A percentile compares a stretch with the other conserved stretches of the same genome.
These are phyloP conservation scores for Heliopora coerulea DNA, from an alignment of 92 coral and sea anemone genomes.

Conservation along the genomic window DNA sequence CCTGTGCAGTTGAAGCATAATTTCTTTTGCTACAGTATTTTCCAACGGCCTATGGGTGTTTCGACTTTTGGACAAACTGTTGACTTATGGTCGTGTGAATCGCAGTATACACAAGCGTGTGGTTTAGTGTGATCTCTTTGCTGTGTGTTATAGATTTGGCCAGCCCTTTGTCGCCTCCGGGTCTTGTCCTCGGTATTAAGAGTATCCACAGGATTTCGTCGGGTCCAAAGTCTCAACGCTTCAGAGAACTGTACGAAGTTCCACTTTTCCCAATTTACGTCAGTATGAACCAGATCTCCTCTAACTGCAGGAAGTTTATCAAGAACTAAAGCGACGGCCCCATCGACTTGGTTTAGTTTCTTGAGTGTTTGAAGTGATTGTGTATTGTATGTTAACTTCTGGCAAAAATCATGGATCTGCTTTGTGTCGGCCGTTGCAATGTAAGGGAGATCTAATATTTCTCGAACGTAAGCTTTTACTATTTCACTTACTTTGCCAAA, in stretches of 20 bases:
- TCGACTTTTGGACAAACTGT: slow-evolving; percentile 2
- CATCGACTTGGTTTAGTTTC: slow-evolving; percentile 24
- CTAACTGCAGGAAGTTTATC: slow-evolving; percentile 19
- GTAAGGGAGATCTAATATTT: slow-evolving; percentile 1
- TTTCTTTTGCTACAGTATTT: slow-evolving; percentile 21
- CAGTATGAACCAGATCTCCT: slow-evolving; percentile 28
- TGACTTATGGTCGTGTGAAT: slow-evolving; percentile 4
- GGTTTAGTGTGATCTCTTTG: slow-evolving; percentile 20
- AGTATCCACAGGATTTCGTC: slow-evolving; percentile 23
- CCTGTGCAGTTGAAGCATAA: slow-evolving; percentile 27
- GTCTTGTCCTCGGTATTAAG: slow-evolving; percentile 3
- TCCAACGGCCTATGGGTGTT: slow-evolving; percentile 18
- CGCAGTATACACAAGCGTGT: slow-evolving; percentile 19
- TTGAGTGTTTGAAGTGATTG: slow-evolving; percentile 34
- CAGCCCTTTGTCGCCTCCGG: neutral
- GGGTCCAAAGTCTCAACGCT: slow-evolving; percentile 32
- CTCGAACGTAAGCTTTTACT: slow-evolving; percentile 14
- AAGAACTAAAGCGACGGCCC: slow-evolving; percentile 19
- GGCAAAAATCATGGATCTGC: slow-evolving; percentile 14
- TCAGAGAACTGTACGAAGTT: slow-evolving; percentile 2
- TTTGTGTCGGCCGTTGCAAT: neutral
- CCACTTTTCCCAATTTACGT: slow-evolving; percentile 20
- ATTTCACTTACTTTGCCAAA: slow-evolving; percentile 25
- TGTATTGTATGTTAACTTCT: slow-evolving; percentile 2
- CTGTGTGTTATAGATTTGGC: neutral